These are phyloP conservation scores for Periparus ater DNA, from an alignment of 2,797 vertebrate genomes.

Conservation along the genomic window DNA sequence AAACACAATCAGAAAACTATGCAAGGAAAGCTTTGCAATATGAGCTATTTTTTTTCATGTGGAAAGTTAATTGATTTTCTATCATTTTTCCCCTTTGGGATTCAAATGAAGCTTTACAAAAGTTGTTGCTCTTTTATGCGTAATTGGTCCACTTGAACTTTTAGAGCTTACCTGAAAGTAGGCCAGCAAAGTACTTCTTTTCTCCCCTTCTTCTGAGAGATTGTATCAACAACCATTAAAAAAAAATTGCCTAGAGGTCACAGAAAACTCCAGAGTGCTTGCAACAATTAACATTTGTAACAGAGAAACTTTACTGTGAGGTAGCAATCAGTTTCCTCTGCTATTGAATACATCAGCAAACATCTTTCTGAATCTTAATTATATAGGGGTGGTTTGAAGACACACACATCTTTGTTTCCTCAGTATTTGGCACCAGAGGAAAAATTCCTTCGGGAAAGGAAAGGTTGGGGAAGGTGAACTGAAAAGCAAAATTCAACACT, in stretches of 20 bases:
- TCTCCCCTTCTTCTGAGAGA: constrained; percentile 3
- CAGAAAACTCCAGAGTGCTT: not conserved
- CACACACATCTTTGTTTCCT: not conserved
- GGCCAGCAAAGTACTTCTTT: constrained; percentile 17
- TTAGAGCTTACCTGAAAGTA: constrained; percentile 57
- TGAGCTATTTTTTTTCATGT: constrained; percentile 69
- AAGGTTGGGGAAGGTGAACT: constrained; percentile 7
- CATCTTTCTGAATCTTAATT: not conserved
- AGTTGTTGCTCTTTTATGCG: constrained; percentile 40
- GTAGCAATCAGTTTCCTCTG: not conserved
- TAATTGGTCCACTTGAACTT: constrained; percentile 59
- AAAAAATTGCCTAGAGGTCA: not conserved
- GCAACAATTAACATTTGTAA: constrained; percentile 40
- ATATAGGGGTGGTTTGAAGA: not conserved
- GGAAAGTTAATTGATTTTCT: constrained; percentile 79
- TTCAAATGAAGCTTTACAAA: constrained; percentile 66
- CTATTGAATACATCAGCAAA: not conserved
- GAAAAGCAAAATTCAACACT: not conserved
- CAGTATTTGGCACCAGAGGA: not conserved
- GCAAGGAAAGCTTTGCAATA: constrained; percentile 69
- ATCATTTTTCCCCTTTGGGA: constrained; percentile 53
- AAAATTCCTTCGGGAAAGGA: not conserved
- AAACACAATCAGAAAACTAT: constrained; percentile 74
- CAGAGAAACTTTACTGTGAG: not conserved
- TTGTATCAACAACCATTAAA: not conserved